A percentile compares a stretch with the other conserved stretches of the same genome.
phyloP scores from a whole-genome alignment of 2,888 invertebrate genomes.

The Lasioglossum figueresi region DNA sequence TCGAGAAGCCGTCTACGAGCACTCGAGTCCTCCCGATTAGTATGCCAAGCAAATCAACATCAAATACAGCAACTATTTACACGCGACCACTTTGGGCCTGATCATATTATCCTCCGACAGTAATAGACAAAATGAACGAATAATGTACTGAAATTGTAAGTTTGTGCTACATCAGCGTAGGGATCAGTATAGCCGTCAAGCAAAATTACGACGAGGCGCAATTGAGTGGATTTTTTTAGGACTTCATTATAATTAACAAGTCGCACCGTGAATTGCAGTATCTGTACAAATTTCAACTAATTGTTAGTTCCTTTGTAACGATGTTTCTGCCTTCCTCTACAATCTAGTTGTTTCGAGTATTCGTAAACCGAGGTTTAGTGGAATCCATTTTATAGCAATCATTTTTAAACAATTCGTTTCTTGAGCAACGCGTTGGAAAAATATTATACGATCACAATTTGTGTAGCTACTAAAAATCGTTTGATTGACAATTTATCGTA shows the following conservation, averaged over 20 bases:
- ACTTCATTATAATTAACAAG: neutral
- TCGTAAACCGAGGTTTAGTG: neutral
- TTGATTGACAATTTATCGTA: neutral
- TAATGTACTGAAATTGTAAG: neutral
- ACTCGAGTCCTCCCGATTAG: neutral
- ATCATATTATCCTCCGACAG: neutral
- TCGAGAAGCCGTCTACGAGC: conserved; percentile 12
- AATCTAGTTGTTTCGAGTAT: neutral
- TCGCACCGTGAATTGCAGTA: no score
- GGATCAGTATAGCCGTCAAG: neutral
- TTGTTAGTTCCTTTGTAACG: neutral
- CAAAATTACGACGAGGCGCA: neutral
- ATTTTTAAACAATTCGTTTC: neutral
- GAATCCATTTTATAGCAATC: neutral
- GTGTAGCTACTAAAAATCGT: neutral
- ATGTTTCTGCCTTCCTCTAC: neutral
- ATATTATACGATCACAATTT: neutral
- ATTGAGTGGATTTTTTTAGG: neutral
- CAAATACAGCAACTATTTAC: neutral
- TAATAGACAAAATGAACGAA: neutral
- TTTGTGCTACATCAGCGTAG: neutral
- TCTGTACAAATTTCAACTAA: neutral
- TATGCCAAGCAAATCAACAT: conserved; percentile 1
- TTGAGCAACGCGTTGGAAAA: neutral
- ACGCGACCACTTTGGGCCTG: neutral